Evolutionary conservation across 2,113 vertebrate genomes (phyloP), one percentile per base, ranked within the genome.

Genomic region (Puma concolor): DNA sequence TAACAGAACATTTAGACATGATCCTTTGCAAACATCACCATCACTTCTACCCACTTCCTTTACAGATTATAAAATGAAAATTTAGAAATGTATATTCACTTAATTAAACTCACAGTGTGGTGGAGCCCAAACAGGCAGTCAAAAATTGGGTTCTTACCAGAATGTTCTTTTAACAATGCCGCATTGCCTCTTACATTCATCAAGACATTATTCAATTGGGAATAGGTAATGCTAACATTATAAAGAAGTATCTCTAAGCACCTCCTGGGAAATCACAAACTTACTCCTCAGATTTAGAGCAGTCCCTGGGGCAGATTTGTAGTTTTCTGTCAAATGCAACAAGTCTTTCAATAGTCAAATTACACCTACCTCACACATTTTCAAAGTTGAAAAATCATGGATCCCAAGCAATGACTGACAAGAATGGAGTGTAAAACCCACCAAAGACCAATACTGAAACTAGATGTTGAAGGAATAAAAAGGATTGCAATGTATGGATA

Each of bases 241-340:
- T 57, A 86, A 52, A 79, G 80, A 87, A 77, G 48, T 31, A 94
- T 77, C 36, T 88, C 77, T 72, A 77, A 92, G 60, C 29, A 82
- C 44, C 72, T 97, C 66, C 13, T 82, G 93, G 80, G 88, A 94
- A 95, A 85, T 92, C 95, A 95, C 69, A 71, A 69, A 86, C 71
- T 85, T 91, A 88, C 87, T 96, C 74, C 41, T 96, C 57, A 85
- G 15, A 83, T 83, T 93, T 74, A 83, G 27, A 97, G 67, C 33
- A 41, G 13, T 95, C 91, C 87, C 90, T 92, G 29, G 82, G n/a
- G 71, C 74, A 80, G 31, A 85, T 94, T 25, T 88, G 44, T 60
- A 48, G 90, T 91, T 94, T 95, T 85, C 83, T 89, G 87, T 95
- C 88, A 97, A 91, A 91, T 64, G 93, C 92, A 96, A 95, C 86